Conservation (phyloP, 2,888 invertebrate species). For the Tanypteryx hageni region DNA sequence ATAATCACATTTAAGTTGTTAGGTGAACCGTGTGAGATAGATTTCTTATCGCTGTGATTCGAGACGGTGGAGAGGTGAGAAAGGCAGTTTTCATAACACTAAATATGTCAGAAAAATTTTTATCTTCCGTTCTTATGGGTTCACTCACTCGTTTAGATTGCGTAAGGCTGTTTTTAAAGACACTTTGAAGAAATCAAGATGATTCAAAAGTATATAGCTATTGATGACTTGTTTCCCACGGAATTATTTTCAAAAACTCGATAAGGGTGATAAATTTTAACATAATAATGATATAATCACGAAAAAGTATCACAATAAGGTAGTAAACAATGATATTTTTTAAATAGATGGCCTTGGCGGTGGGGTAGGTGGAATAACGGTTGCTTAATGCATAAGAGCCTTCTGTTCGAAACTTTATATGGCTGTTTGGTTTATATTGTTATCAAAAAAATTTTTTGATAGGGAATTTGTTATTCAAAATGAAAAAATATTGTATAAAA, state of each 20-base stretch:
- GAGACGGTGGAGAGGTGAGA: not conserved
- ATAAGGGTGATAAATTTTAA: not conserved
- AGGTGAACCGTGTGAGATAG: not conserved
- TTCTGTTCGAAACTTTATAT: too few relatives aligned
- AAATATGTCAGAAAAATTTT: not conserved
- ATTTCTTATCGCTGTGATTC: not conserved
- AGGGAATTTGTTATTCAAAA: too few relatives aligned
- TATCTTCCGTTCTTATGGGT: not conserved
- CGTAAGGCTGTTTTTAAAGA: not conserved
- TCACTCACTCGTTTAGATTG: not conserved
- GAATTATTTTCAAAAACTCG: not conserved
- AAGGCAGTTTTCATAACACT: not conserved
- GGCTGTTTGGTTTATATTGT: too few relatives aligned
- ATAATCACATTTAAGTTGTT: not conserved
- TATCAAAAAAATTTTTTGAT: too few relatives aligned
- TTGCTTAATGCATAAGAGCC: too few relatives aligned
- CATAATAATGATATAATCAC: constrained; percentile 18
- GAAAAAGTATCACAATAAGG: too few relatives aligned
- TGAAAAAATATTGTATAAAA: too few relatives aligned
- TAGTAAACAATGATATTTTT: not conserved
- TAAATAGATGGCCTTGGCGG: not conserved
- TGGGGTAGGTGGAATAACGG: not conserved
- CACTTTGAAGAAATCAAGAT: not conserved
- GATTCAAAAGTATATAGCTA: not conserved
- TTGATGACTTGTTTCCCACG: not conserved